These are phyloP conservation scores for Spermophilus dauricus DNA, from an alignment of 2,113 vertebrate genomes.

Conservation along the genomic window DNA sequence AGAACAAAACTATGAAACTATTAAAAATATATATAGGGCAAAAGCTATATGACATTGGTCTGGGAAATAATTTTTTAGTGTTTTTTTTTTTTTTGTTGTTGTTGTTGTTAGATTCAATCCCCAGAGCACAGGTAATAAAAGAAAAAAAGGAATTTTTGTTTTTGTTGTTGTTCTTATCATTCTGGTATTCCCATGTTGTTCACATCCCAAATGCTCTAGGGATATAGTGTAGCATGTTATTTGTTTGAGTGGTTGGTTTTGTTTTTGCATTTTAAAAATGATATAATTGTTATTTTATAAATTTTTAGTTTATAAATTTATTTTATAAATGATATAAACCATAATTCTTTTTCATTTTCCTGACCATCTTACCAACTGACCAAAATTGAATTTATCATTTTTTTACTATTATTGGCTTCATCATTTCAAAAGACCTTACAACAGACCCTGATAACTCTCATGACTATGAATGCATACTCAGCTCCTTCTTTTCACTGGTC, in stretches of 20 bases:
- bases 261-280: not conserved
- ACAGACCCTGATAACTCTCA: not conserved
- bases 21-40: not conserved
- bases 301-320: no score
- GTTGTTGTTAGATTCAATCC: not conserved
- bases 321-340: not conserved
- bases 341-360: not conserved
- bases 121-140: not conserved
- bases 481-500: not conserved
- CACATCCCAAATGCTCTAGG: not conserved
- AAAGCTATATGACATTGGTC: not conserved
- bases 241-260: not conserved
- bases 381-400: not conserved
- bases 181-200: not conserved
- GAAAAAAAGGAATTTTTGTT: not conserved
- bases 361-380: not conserved
- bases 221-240: fast-evolving
- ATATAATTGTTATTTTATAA: no score
- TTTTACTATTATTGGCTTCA: not conserved
- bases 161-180: not conserved
- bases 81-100: not conserved
- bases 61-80: not conserved
- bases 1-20: not conserved
- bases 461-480: not conserved
- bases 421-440: not conserved